Evolutionary conservation across 1,140 invertebrate genomes (phyloP), one percentile per base, ranked within the genome.

Genomic region (Drosophila auraria): DNA sequence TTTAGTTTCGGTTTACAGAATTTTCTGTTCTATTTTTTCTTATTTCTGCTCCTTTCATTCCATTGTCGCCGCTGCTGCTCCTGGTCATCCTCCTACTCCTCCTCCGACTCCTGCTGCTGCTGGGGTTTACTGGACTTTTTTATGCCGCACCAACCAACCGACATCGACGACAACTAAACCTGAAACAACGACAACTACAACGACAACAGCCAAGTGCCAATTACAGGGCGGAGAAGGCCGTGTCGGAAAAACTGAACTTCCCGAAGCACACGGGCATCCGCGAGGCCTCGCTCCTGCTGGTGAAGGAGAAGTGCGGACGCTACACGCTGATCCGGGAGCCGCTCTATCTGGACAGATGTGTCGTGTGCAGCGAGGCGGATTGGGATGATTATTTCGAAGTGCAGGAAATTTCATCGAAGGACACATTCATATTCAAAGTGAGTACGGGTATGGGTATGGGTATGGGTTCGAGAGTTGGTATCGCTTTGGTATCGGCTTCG

Each of bases 361-460:
- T 99, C 66, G 96, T 99, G 45, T 97, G 96, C 80, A 96, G 96
- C 76, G 97, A 98, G 89, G 95, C 96, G 54, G 97, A 98, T 87
- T 96, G 96, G 87, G 97, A 98, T 92, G 97, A 98, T 93, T 98
- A 98, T 93, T 98, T 99, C 93, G 98, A 99, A 95, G 95, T 99
- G 80, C 97, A 98, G 93, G 98, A 99, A 94, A 95, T 98, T 72
- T 95, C 96, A 73, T 97, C 97, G 58, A 98, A 98, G 94, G 98
- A 99, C 91, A 97, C 98, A 53, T 98, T 97, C 94, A 96, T 98
- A 91, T 97, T 99, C 93, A 99, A 99, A 96, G 98, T 98, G 94
- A 92, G 92, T 91, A 92, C 61, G 38, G 58, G 74, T 9, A 33
- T 20, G 20, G 20, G 74, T 9, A 33, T 20, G 20, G 20, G 20